Percentiles rank a stretch among this genome's conserved stretches.
phyloP scores from a whole-genome alignment of 2,888 invertebrate species.

The Melinaea marsaeus region DNA sequence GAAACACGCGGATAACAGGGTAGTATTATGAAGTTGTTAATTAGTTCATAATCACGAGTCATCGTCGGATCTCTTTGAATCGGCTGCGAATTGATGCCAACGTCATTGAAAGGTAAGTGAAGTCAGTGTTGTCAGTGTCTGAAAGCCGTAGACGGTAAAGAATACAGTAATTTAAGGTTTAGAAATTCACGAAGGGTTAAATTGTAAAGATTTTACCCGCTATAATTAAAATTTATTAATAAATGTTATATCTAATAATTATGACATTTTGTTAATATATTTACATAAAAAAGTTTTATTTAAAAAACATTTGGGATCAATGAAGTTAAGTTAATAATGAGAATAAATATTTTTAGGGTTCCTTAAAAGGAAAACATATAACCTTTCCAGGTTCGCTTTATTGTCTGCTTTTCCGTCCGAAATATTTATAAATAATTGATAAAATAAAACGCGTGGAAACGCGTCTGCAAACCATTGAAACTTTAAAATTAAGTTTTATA shows the following conservation, averaged over 20 bases:
- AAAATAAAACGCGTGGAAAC: too few species aligned
- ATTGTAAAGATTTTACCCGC: neutral
- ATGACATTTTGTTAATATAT: too few species aligned
- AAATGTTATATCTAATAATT: neutral
- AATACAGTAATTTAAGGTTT: slow-evolving; percentile 6
- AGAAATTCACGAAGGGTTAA: neutral
- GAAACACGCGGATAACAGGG: slow-evolving; percentile 19
- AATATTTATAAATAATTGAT: too few species aligned
- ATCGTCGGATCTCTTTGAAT: slow-evolving; percentile 25
- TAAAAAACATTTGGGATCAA: too few species aligned
- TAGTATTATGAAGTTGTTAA: slow-evolving; percentile 25
- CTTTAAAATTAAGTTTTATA: too few species aligned
- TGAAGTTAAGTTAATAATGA: too few species aligned
- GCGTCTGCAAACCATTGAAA: too few species aligned
- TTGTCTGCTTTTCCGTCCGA: too few species aligned
- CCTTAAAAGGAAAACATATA: too few species aligned
- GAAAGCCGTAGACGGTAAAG: neutral
- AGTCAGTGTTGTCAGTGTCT: slow-evolving; percentile 1
- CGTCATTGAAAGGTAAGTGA: slow-evolving; percentile 3
- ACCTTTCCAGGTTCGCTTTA: too few species aligned
- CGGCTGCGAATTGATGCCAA: slow-evolving; percentile 15
- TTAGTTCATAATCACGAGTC: slow-evolving; percentile 29
- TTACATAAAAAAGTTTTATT: too few species aligned
- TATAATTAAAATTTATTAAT: neutral
- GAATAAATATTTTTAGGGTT: too few species aligned